Evolutionary conservation across 2,888 invertebrate species (phyloP), one percentile per base, ranked within the genome.

Genomic region (Cataglyphis rosenhaueri): DNA sequence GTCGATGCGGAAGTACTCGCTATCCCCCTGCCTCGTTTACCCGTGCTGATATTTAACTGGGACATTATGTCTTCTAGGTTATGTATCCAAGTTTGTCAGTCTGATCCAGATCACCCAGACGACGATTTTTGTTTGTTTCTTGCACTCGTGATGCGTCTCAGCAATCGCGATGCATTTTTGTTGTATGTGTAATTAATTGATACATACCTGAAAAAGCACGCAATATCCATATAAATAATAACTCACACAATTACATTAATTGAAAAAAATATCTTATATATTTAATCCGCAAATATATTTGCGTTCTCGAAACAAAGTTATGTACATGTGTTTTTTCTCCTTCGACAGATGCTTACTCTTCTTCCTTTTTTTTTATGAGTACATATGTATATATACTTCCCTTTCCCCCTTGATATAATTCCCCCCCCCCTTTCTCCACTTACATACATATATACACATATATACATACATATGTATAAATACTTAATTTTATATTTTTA

Each of bases 1-100:
- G 95, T 95, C 88, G 96, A 95, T 84, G 96, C 95, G 85, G 96
- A 94, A 52, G 93, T 93, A 83, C 94, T 93, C 15, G 93, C 92
- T 41, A 93, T 92, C 79, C 93, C 93, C 86, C 94, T 91, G 3
- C 94, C 94, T 85, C 94, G 92, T 88, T 94, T 94, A 83, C 94
- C 94, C 75, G 93, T 91, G 83, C 90, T 94, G 87, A 94, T 92
- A 83, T 92, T 94, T 85, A 94, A 84, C 84, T 94, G 94, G 57
- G 94, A 94, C 94, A 94, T 94, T 81, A 88, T 90, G 85, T 82
- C 85, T 88, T 59, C 79, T 79, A 83, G 81, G 82, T 65, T 88
- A 74, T 64, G 68, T 84, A 79, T 82, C 81, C 70, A 86, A 78
- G 32, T 61, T 84, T 65, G 79, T 73, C 78, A 75, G 70, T 85